phyloP scores from a whole-genome alignment of 2,888 invertebrate genomes.

The Perithous albicinctus region DNA sequence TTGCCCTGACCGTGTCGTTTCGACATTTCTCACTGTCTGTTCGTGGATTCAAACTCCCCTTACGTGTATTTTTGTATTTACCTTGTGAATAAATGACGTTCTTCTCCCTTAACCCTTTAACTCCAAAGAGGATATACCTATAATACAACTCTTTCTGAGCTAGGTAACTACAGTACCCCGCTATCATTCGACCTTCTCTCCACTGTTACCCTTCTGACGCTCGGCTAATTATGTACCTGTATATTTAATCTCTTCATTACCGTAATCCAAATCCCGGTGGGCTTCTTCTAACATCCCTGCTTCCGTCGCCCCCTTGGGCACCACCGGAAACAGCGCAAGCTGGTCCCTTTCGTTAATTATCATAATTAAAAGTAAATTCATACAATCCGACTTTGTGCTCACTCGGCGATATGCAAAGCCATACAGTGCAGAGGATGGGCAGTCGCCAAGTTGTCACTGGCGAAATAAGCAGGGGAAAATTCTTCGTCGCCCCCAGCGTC shows the following conservation, averaged over 20 bases:
- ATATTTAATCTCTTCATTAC: constrained; percentile 75
- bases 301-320: constrained; percentile 21
- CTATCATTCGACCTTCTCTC: constrained; percentile 4
- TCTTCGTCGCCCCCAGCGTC: background rate
- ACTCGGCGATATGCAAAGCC: constrained; percentile 57
- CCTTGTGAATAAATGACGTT: constrained; percentile 34
- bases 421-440: constrained; percentile 15
- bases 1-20: background rate
- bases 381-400: constrained; percentile 55
- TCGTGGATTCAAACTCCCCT: constrained; percentile 18
- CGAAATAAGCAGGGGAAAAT: background rate
- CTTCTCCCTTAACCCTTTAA: constrained; percentile 19
- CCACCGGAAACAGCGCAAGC: constrained; percentile 25
- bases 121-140: background rate
- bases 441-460: constrained; percentile 3
- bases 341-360: constrained; percentile 57
- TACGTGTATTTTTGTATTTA: constrained; percentile 24
- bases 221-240: constrained; percentile 68
- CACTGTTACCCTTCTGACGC: constrained; percentile 34
- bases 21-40: constrained; percentile 23
- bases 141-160: constrained; percentile 13
- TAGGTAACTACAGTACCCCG: constrained; percentile 28
- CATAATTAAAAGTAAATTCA: constrained; percentile 69
- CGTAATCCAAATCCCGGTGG: constrained; percentile 68
- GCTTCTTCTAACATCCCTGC: background rate